A percentile compares a stretch with the other conserved stretches of the same genome.
phyloP scores from a whole-genome alignment of 2,888 invertebrate genomes.

The Drosophila picticornis region DNA sequence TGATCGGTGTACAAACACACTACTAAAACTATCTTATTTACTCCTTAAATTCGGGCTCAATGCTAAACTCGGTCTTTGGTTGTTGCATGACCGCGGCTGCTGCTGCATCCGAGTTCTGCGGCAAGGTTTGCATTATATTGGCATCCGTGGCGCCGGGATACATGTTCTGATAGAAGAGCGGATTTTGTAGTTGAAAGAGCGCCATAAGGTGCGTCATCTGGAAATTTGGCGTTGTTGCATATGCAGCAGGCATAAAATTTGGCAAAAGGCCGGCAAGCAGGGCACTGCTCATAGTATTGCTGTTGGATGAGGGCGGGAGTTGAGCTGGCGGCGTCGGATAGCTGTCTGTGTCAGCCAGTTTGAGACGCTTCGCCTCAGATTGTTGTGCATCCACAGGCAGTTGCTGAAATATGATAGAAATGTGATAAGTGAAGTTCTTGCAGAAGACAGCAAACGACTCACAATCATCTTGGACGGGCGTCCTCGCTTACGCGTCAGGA shows the following conservation, averaged over 20 bases:
- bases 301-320: conserved; percentile 8
- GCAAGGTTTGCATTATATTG: conserved; percentile 50
- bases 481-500: conserved; percentile 83
- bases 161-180: conserved; percentile 84
- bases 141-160: conserved; percentile 74
- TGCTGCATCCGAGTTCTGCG: conserved; percentile 66
- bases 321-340: conserved; percentile 19
- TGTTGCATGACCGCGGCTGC: conserved; percentile 63
- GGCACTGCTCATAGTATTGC: conserved; percentile 35
- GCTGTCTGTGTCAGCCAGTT: conserved; percentile 64
- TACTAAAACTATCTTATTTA: conserved; percentile 37
- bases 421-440: neutral
- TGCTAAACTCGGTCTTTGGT: conserved; percentile 69
- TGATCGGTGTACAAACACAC: conserved; percentile 50
- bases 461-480: conserved; percentile 84
- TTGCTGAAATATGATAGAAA: conserved; percentile 55
- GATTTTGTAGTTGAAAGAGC: conserved; percentile 83
- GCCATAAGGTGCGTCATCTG: conserved; percentile 84
- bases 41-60: conserved; percentile 76
- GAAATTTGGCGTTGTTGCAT: conserved; percentile 74
- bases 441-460: conserved; percentile 42
- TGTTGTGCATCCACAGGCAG: conserved; percentile 71
- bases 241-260: conserved; percentile 28
- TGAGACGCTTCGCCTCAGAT: conserved; percentile 75
- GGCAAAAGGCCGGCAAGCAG: conserved; percentile 71